Base-by-base conservation (phyloP, 2,888 invertebrate genomes). In the Lacanobia wlatinum region DNA sequence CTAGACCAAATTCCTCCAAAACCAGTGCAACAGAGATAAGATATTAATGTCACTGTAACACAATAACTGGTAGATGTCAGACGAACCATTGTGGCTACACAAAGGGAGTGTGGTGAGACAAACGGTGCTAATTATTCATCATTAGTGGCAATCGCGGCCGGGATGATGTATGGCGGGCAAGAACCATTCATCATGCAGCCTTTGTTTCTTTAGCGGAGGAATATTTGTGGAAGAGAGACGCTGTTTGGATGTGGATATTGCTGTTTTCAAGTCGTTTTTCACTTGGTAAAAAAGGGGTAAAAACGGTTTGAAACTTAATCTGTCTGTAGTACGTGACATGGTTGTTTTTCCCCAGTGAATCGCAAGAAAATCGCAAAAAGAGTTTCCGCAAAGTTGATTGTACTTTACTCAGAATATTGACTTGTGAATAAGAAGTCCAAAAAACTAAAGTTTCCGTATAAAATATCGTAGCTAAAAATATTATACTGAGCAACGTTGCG, bases 51-150 rank as follows among this genome's bases (percentile, higher is more conserved):
- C 82, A 83, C 75, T 77, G 77, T 75, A 83, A 86, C 84, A 88
- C 83, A 88, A 89, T 86, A 84, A 82, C 80, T 86, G 74, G 81
- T 83, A 83, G 72, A 84, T 61, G 76, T 80, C 79, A 78, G 76
- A 79, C 72, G 60, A 76, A 84, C 76, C 83, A 87, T 78, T 84
- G 83, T 83, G 73, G 74, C 76, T 76, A 82, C 83, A 89, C 89
- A 88, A 89, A 89, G 88, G 87, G 83, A 90, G 89, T 89, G 88
- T 87, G 89, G 85, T 85, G 88, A 88, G 90, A 90, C 91, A 90
- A 91, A 91, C 90, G 90, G 84, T 74, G 86, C 88, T 92, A 92
- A 94, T 94, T 93, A 93, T 92, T 94, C 92, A 92, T 92, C 92
- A 93, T 92, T 93, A 92, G 91, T 84, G 82, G 87, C 87, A 87